Evolutionary conservation across 2,888 invertebrate species (phyloP).

Genomic region (Portevinia maculata): DNA sequence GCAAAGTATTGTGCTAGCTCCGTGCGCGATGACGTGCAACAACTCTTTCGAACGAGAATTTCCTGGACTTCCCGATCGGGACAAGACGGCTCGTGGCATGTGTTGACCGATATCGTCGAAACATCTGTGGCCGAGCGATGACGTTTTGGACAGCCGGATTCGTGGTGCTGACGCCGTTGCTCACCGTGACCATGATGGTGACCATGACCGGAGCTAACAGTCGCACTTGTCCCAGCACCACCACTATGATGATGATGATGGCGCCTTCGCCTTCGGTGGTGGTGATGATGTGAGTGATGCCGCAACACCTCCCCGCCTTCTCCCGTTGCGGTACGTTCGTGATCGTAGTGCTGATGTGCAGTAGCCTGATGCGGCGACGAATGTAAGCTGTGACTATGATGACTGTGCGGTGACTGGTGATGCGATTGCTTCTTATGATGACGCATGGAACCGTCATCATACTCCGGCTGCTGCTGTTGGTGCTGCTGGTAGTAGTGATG

Average conservation of each 20-base stretch:
- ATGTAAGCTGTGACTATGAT: constrained; percentile 78
- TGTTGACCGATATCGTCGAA: constrained; percentile 79
- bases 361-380: constrained; percentile 76
- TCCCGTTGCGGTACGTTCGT: constrained; percentile 62
- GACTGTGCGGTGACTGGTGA: constrained; percentile 79
- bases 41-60: constrained; percentile 80
- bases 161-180: constrained; percentile 70
- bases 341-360: constrained; percentile 76
- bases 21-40: constrained; percentile 80
- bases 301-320: constrained; percentile 65
- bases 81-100: constrained; percentile 80
- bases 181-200: constrained; percentile 75
- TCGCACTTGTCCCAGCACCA: constrained; percentile 74
- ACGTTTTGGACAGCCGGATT: constrained; percentile 78
- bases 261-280: constrained; percentile 74
- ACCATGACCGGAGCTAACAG: constrained; percentile 77
- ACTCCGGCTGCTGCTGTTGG: constrained; percentile 75
- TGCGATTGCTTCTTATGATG: constrained; percentile 77
- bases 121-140: constrained; percentile 82
- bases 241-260: constrained; percentile 77
- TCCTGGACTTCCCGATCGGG: constrained; percentile 81
- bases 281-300: constrained; percentile 72
- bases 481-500: constrained; percentile 76
- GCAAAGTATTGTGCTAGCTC: constrained; percentile 82
- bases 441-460: constrained; percentile 63